phyloP scores from a whole-genome alignment of 1,140 invertebrate genomes.

The Mylabris phalerata region DNA sequence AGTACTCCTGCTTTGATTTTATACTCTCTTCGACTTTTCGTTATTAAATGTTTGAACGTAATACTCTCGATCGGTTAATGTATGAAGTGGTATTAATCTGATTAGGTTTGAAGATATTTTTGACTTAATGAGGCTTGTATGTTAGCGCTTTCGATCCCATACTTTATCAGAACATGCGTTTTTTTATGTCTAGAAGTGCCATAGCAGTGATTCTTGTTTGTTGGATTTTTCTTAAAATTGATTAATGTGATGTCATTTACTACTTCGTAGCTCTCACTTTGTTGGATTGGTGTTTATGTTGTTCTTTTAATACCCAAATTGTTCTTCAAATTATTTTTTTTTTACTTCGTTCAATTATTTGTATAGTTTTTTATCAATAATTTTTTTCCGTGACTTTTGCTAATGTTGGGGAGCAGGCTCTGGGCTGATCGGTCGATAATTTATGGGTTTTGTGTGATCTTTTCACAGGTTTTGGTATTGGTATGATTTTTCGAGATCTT shows the following conservation, averaged over 20 bases:
- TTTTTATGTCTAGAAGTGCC: slow-evolving; percentile 27
- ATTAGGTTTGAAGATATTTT: not conserved
- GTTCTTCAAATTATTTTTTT: slow-evolving; percentile 23
- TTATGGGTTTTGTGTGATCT: slow-evolving; percentile 19
- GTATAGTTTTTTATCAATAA: slow-evolving; percentile 29
- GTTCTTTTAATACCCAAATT: slow-evolving; percentile 26
- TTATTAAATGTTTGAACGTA: not conserved
- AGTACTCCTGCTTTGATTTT: slow-evolving; percentile 24
- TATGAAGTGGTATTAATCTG: slow-evolving; percentile 3
- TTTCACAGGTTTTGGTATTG: slow-evolving; percentile 37
- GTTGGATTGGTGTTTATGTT: slow-evolving; percentile 21
- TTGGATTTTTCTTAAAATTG: slow-evolving; percentile 16
- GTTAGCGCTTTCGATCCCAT: slow-evolving; percentile 29
- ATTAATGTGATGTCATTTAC: slow-evolving; percentile 18
- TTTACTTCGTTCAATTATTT: slow-evolving; percentile 16
- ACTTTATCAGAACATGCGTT: slow-evolving; percentile 35
- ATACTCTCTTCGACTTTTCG: not conserved
- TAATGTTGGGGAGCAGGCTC: slow-evolving; percentile 31
- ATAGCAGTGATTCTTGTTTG: slow-evolving; percentile 19
- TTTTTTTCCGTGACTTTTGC: slow-evolving; percentile 38
- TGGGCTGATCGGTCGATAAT: slow-evolving; percentile 40
- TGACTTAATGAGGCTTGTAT: slow-evolving; percentile 22
- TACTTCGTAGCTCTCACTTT: slow-evolving; percentile 23
- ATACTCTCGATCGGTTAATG: not conserved
- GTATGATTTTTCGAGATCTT: slow-evolving; percentile 34